Evolutionary conservation across 2,797 vertebrate species (phyloP), one percentile per base, ranked within the genome.

Genomic region (Oceanodroma leucorhoa): DNA sequence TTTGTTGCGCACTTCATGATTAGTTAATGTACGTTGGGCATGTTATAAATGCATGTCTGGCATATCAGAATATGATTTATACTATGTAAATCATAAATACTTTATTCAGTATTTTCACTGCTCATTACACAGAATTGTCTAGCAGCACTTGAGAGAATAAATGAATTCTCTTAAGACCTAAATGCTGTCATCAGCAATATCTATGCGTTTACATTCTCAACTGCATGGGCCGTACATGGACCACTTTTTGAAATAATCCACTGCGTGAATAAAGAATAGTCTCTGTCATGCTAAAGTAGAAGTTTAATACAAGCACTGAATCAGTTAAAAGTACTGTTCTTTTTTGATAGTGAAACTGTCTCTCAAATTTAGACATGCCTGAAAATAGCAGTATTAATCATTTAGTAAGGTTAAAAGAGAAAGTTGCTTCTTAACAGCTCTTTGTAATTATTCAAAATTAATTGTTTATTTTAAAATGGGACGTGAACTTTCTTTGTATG

Each of bases 51-150:
- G 85, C 77, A 83, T 51, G 84, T 95, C 87, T 94, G 86, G 62
- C 64, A 38, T 92, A 91, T 88, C 90, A 86, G 50, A 93, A 73
- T 91, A 65, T 96, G 76, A 95, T 96, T 94, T 96, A 83, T 96
- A 46, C 64, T 91, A 11, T 94, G 55, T 92, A 96, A 93, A 90
- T 96, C 94, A 96, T 98, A 91, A 97, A 97, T 97, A 96, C 90
- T 97, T 97, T 43, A 96, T 94, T 95, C 62, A 67, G 71, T 91
- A 78, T 97, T 92, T 95, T 95, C 45, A 86, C 65, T 90, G 84
- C 83, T 97, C 94, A 83, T 97, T 97, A 94, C 88, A 76, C 90
- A 93, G 94, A 88, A 89, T 90, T 90, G 93, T 96, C 54, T 95
- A 82, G 87, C 87, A 94, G 82, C 71, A 53, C 71, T 95, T 94